phyloP scores from a whole-genome alignment of 2,113 vertebrate genomes.

The Aphyosemion australe region DNA sequence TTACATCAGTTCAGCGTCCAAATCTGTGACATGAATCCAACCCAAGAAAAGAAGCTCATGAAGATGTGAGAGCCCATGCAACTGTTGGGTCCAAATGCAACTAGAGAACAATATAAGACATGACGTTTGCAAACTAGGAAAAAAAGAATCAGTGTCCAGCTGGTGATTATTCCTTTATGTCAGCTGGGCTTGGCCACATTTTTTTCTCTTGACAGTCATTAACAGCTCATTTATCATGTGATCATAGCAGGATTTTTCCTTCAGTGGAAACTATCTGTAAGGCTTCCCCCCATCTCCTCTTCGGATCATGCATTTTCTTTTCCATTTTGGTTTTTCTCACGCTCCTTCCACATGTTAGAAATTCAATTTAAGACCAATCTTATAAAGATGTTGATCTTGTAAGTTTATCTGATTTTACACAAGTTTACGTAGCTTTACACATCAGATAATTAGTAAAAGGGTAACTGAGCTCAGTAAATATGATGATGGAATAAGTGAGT shows the following conservation, averaged over 20 bases:
- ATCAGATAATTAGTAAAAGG: not conserved
- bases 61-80: too few relatives aligned
- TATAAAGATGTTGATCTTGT: not conserved
- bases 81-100: too few relatives aligned
- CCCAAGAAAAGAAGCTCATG: too few relatives aligned
- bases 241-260: not conserved
- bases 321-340: not conserved
- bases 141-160: too few relatives aligned
- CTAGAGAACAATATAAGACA: too few relatives aligned
- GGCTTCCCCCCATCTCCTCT: not conserved
- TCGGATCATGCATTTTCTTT: not conserved
- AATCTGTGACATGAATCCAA: too few relatives aligned
- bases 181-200: not conserved
- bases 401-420: not conserved
- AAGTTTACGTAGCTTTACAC: too few relatives aligned
- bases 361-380: not conserved
- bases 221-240: slow-evolving; percentile 1
- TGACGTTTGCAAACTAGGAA: too few relatives aligned
- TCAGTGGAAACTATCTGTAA: not conserved
- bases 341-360: not conserved
- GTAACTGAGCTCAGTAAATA: not conserved
- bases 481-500: not conserved
- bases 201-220: not conserved
- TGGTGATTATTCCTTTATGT: not conserved
- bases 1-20: too few relatives aligned